Conservation (phyloP, 2,888 invertebrate species). For the Thecocarcelia acutangulata region DNA sequence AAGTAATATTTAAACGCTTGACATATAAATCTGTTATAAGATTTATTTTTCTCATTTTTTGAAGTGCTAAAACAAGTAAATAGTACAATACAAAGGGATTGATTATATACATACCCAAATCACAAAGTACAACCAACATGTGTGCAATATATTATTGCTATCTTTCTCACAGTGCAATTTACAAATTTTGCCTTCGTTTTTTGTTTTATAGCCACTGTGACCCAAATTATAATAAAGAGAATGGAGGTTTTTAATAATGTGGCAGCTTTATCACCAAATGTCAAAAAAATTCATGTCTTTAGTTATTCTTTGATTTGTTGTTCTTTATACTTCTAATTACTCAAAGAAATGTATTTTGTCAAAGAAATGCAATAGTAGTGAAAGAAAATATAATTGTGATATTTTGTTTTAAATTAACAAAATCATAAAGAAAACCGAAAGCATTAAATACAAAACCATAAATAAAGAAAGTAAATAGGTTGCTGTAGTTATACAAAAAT, state of each 20-base stretch:
- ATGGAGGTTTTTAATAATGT: background rate
- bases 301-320: slow-evolving; percentile 19
- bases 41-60: too few species aligned
- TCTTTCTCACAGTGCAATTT: too few species aligned
- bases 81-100: too few species aligned
- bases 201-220: too few species aligned
- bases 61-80: too few species aligned
- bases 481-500: background rate
- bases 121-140: too few species aligned
- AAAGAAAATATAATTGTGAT: slow-evolving; percentile 23
- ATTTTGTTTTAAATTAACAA: slow-evolving; percentile 8
- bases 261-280: slow-evolving; percentile 16
- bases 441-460: background rate
- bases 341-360: background rate
- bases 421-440: background rate
- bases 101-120: too few species aligned
- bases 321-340: background rate
- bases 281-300: slow-evolving; percentile 8
- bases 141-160: too few species aligned
- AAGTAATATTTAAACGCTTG: too few species aligned
- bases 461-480: background rate
- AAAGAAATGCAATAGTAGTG: slow-evolving; percentile 31
- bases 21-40: too few species aligned
- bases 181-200: too few species aligned
- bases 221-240: too few species aligned